These are phyloP conservation scores for Stratiomys singularior DNA, from an alignment of 2,888 invertebrate species.

Conservation along the genomic window DNA sequence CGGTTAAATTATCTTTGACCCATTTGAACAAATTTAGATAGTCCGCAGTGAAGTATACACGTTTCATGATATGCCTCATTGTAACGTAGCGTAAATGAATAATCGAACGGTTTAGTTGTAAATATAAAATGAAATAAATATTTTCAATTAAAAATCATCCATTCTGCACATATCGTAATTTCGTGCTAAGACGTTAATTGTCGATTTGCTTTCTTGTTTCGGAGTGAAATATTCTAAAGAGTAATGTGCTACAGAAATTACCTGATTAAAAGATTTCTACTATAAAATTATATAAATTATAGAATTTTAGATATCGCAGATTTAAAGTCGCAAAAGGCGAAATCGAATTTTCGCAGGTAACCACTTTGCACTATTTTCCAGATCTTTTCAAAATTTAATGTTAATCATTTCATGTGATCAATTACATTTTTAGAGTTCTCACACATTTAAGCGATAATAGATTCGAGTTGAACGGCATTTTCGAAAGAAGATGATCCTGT, in stretches of 20 bases:
- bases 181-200: conserved; percentile 16
- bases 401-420: neutral
- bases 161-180: conserved; percentile 35
- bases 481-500: neutral
- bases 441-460: neutral
- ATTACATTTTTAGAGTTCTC: neutral
- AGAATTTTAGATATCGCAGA: conserved; percentile 1
- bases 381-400: conserved; percentile 3
- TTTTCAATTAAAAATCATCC: conserved; percentile 19
- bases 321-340: conserved; percentile 1
- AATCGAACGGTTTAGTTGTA: conserved; percentile 1
- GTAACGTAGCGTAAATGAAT: neutral
- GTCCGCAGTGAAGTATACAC: neutral
- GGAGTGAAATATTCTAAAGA: conserved; percentile 26
- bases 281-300: conserved; percentile 17
- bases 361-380: conserved; percentile 41
- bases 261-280: conserved; percentile 23
- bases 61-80: conserved; percentile 25
- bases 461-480: neutral
- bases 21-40: conserved; percentile 9
- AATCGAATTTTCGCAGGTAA: conserved; percentile 41
- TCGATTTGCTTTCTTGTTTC: neutral
- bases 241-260: conserved; percentile 36
- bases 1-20: conserved; percentile 24
- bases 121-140: neutral